Conservation (phyloP, 1,140 invertebrate species). For the Mactra quadrangularis region DNA sequence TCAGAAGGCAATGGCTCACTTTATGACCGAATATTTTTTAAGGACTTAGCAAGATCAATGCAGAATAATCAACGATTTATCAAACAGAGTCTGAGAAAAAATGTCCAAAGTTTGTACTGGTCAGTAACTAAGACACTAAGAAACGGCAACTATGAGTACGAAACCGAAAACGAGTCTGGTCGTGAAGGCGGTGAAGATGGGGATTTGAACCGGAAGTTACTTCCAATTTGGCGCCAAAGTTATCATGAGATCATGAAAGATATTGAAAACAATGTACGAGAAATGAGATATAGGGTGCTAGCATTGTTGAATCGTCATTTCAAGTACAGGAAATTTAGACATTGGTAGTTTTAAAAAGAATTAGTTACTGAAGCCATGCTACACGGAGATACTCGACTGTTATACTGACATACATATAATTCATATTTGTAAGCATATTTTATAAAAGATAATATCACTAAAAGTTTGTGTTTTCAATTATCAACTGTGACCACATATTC, state of each 20-base stretch:
- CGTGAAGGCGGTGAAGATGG: conserved; percentile 22
- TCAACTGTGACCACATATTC: too few species aligned
- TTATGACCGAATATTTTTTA: conserved; percentile 23
- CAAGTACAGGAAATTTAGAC: background rate
- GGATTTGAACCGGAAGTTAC: conserved; percentile 35
- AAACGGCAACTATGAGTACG: background rate
- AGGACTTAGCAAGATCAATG: conserved; percentile 25
- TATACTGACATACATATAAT: too few species aligned
- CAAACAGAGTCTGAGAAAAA: background rate
- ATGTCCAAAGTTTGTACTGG: conserved; percentile 3
- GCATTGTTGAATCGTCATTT: conserved; percentile 25
- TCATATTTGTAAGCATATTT: too few species aligned
- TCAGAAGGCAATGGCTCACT: background rate
- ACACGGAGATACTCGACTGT: too few species aligned
- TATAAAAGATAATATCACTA: too few species aligned
- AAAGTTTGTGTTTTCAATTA: too few species aligned
- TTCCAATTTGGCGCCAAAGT: conserved; percentile 26
- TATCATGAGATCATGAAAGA: conserved; percentile 8
- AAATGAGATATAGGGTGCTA: conserved; percentile 48
- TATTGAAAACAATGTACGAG: conserved; percentile 13
- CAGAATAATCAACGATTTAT: conserved; percentile 1
- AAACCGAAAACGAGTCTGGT: conserved; percentile 6
- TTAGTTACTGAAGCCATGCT: too few species aligned
- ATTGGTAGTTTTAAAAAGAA: too few species aligned
- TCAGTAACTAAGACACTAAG: background rate